These are phyloP conservation scores for Armadillidium nasatum DNA, from an alignment of 1,140 invertebrate species.

Conservation along the genomic window DNA sequence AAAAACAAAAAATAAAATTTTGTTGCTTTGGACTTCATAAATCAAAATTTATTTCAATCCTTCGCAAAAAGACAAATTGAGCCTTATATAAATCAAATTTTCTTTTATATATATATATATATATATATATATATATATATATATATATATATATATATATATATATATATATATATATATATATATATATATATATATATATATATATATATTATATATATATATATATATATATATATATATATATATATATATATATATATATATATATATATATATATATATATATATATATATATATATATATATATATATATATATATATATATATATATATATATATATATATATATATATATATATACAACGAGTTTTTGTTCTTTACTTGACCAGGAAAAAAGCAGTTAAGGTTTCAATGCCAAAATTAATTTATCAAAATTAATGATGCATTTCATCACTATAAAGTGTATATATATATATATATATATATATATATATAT, in stretches of 20 bases:
- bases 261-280: conserved; percentile 12
- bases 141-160: conserved; percentile 25
- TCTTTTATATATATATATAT: background rate
- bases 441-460: background rate
- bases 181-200: conserved; percentile 29
- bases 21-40: no score
- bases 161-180: conserved; percentile 30
- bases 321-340: conserved; percentile 6
- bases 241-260: conserved; percentile 9
- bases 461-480: conserved; percentile 24
- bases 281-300: background rate
- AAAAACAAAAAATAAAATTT: no score
- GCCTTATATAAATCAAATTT: no score
- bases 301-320: background rate
- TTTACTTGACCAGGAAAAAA: no score
- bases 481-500: conserved; percentile 23
- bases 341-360: background rate
- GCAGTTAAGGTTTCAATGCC: no score
- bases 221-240: conserved; percentile 7
- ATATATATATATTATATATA: conserved; percentile 23
- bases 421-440: no score
- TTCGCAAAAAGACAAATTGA: no score
- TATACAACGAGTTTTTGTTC: no score
- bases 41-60: no score
- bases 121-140: conserved; percentile 22